phyloP scores from a whole-genome alignment of 2,888 invertebrate species.

The Pristionchus entomophagus region DNA sequence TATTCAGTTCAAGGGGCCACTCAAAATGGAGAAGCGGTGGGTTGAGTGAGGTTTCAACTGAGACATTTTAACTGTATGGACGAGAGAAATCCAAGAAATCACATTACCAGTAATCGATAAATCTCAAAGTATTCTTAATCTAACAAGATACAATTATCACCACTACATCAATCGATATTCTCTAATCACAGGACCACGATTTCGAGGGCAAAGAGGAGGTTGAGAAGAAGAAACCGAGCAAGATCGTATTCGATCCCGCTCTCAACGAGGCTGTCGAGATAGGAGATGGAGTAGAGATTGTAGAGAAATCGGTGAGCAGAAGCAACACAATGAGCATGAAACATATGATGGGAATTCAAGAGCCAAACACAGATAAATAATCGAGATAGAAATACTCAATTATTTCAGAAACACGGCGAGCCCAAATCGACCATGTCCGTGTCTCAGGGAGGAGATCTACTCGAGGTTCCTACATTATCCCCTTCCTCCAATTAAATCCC shows the following conservation, averaged over 20 bases:
- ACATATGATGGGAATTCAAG: too few relatives aligned
- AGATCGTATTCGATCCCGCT: conserved; percentile 23
- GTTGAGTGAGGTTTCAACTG: not conserved
- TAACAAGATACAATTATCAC: too few relatives aligned
- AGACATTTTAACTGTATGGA: too few relatives aligned
- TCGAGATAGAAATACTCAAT: not conserved
- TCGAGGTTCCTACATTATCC: not conserved
- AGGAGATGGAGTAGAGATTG: conserved; percentile 29
- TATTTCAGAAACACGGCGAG: conserved; percentile 20
- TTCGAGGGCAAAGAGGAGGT: conserved; percentile 24
- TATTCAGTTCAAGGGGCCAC: conserved; percentile 28
- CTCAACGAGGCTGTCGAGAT: conserved; percentile 21
- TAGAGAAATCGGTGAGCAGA: conserved; percentile 4
- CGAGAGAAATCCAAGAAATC: too few relatives aligned
- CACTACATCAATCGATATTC: not conserved
- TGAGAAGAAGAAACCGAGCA: not conserved
- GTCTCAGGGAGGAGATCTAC: conserved; percentile 14
- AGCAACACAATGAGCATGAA: too few relatives aligned
- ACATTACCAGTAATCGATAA: too few relatives aligned
- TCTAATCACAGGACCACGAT: conserved; percentile 36
- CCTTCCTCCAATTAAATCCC: too few relatives aligned
- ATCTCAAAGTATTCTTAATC: too few relatives aligned
- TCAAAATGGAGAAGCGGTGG: conserved; percentile 11
- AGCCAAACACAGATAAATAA: not conserved
- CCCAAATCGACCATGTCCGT: conserved; percentile 33